phyloP scores from a whole-genome alignment of 1,140 invertebrate species.

The Mycetomoellerius zeteki region DNA sequence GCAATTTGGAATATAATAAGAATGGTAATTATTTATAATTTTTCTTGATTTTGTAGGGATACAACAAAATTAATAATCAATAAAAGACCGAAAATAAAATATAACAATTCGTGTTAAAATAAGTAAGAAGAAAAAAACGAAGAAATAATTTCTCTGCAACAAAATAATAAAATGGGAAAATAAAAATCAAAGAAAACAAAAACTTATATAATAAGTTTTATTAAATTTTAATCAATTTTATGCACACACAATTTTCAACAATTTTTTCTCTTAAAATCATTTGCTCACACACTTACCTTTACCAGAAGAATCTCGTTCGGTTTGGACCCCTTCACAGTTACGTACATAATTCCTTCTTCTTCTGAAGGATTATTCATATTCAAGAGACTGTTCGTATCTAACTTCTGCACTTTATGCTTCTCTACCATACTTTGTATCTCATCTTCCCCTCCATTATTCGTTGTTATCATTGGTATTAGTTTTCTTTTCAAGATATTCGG shows the following conservation, averaged over 20 bases:
- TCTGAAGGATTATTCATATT: conserved; percentile 77
- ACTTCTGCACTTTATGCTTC: conserved; percentile 79
- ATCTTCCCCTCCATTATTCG: neutral
- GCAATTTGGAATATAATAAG: neutral
- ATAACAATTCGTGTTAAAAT: neutral
- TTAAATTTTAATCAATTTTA: conserved; percentile 2
- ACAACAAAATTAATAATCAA: neutral
- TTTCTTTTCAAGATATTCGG: conserved; percentile 81
- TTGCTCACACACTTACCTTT: conserved; percentile 75
- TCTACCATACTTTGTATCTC: conserved; percentile 36
- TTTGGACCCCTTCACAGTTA: conserved; percentile 85
- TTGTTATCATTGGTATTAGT: conserved; percentile 50
- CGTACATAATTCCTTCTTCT: conserved; percentile 85
- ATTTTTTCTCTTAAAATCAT: neutral
- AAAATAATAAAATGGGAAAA: neutral
- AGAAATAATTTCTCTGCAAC: neutral
- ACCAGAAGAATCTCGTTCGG: conserved; percentile 85
- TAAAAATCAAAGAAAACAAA: neutral
- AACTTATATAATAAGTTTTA: neutral
- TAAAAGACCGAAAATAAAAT: neutral
- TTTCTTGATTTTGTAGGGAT: neutral
- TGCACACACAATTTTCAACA: conserved; percentile 5
- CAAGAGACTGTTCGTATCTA: conserved; percentile 80
- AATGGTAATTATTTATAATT: neutral
- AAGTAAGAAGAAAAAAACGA: neutral